phyloP scores from a whole-genome alignment of 2,113 vertebrate species.

The Chiloscyllium plagiosum region DNA sequence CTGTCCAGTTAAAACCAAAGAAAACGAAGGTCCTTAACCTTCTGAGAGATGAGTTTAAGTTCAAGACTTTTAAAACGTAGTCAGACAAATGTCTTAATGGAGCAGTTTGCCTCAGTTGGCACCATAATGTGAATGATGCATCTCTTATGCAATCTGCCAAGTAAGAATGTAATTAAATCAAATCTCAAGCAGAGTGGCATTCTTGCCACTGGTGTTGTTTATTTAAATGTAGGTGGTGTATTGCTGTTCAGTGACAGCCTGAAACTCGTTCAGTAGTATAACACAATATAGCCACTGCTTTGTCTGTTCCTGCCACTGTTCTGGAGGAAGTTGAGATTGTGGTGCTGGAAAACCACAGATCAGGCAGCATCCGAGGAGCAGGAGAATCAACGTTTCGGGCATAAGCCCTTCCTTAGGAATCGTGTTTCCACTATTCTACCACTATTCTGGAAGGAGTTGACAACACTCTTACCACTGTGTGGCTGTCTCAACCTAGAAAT shows the following conservation, averaged over 20 bases:
- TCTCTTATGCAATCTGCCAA: neutral
- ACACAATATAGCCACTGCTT: neutral
- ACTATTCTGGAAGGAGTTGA: neutral
- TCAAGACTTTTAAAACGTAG: neutral
- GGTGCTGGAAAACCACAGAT: too few species aligned
- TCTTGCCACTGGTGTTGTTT: neutral
- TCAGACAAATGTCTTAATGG: neutral
- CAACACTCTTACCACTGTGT: neutral
- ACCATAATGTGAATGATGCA: neutral
- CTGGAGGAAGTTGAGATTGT: too few species aligned
- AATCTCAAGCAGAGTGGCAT: neutral
- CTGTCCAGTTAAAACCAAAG: neutral
- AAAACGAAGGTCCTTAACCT: neutral
- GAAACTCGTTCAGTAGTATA: neutral
- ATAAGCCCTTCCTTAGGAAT: too few species aligned
- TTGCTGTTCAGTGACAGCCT: neutral
- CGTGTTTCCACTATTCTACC: too few species aligned
- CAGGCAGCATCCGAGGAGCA: too few species aligned
- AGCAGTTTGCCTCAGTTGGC: neutral
- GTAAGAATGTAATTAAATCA: constrained; percentile 26
- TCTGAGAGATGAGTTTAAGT: neutral
- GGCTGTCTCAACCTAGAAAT: neutral
- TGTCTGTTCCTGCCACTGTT: neutral
- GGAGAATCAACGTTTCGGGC: too few species aligned
- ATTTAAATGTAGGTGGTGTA: neutral